phyloP scores from a whole-genome alignment of 2,888 invertebrate species.

The Chrysolina haemoptera region DNA sequence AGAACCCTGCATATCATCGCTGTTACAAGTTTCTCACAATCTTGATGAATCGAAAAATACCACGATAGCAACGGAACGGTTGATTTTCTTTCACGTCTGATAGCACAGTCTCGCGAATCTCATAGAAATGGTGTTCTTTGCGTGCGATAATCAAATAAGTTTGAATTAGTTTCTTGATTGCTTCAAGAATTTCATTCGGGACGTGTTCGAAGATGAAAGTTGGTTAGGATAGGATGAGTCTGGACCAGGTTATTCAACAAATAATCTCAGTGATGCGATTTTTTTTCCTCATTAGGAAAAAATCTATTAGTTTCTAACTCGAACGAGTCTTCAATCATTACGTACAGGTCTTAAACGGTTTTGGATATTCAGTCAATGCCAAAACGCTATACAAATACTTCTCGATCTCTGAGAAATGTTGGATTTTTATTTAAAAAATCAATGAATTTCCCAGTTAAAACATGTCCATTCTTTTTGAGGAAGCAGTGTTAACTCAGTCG shows the following conservation, averaged over 20 bases:
- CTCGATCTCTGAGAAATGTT: no score
- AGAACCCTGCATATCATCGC: no score
- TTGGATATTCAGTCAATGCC: no score
- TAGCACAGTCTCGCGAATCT: constrained; percentile 13
- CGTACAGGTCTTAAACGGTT: no score
- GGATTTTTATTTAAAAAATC: no score
- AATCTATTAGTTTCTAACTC: no score
- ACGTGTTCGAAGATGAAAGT: constrained; percentile 30
- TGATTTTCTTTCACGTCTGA: constrained; percentile 25
- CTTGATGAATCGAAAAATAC: not conserved
- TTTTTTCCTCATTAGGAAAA: no score
- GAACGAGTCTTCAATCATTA: no score
- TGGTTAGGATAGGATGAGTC: not conserved
- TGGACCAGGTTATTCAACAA: not conserved
- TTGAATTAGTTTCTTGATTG: constrained; percentile 44
- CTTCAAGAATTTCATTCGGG: constrained; percentile 24
- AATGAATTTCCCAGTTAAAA: no score
- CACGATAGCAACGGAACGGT: constrained; percentile 18
- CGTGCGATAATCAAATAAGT: constrained; percentile 45
- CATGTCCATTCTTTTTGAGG: no score
- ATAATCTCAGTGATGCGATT: not conserved
- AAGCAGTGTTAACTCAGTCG: no score
- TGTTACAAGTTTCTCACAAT: not conserved
- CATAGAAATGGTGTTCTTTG: constrained; percentile 38
- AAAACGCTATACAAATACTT: no score